phyloP scores from a whole-genome alignment of 2,797 vertebrate species.

The Coilia nasus region DNA sequence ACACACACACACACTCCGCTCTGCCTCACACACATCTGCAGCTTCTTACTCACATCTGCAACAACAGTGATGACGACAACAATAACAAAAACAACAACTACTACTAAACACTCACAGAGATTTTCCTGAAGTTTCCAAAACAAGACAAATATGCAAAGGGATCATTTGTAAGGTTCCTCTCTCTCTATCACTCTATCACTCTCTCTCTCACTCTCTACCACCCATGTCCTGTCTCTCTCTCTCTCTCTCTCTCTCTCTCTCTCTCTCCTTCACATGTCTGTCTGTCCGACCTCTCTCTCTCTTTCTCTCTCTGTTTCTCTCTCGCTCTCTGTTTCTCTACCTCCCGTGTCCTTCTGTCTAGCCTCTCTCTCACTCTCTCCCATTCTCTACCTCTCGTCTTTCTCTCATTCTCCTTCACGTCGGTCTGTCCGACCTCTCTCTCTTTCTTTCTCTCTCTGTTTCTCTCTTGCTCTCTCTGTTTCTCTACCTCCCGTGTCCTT shows the following conservation, averaged over 20 bases:
- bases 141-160: not conserved
- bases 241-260: not conserved
- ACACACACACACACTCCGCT: not conserved
- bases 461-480: no score
- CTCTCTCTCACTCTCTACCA: no score
- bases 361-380: no score
- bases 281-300: no score
- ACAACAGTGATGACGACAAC: not conserved
- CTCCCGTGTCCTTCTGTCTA: no score
- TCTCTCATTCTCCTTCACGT: constrained; percentile 50
- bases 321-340: constrained; percentile 27
- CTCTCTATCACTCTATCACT: no score
- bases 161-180: not conserved
- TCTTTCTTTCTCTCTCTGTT: constrained; percentile 24
- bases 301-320: not conserved
- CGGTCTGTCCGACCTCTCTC: constrained; percentile 64
- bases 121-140: not conserved
- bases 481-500: no score
- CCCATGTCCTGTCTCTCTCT: not conserved
- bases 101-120: not conserved
- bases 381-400: not conserved
- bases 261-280: constrained; percentile 48
- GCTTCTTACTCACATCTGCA: not conserved
- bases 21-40: not conserved
- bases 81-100: no score